Evolutionary conservation across 2,113 vertebrate genomes (phyloP).

Genomic region (Trochalopteron elliotii): DNA sequence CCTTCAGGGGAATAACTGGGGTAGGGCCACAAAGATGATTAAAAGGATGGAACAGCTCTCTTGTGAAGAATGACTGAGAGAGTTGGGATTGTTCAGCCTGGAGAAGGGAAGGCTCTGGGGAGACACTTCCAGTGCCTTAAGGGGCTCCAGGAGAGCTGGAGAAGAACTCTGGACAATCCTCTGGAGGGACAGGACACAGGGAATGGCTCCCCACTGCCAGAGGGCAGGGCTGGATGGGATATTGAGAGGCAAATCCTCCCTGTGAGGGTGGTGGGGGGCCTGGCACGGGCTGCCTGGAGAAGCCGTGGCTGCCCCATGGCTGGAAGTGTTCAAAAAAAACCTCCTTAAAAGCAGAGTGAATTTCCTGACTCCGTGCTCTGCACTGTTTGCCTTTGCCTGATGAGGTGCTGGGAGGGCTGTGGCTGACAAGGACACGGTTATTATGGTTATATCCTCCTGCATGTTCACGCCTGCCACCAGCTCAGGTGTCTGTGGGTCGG

Average conservation of each 20-base stretch:
- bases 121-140: background rate
- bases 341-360: background rate
- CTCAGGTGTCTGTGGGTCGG: background rate
- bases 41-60: background rate
- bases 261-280: background rate
- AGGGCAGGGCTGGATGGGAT: rapidly evolving
- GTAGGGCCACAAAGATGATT: background rate
- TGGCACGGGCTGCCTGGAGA: background rate
- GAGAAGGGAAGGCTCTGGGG: background rate
- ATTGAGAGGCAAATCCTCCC: background rate
- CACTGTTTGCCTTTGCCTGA: background rate
- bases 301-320: background rate
- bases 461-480: background rate
- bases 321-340: background rate
- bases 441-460: background rate
- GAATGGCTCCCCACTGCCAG: background rate
- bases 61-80: background rate
- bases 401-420: background rate
- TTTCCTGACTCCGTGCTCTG: background rate
- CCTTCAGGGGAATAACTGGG: background rate
- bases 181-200: background rate
- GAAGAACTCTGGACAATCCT: background rate
- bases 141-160: background rate
- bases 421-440: background rate
- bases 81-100: background rate